Evolutionary conservation across 2,888 invertebrate species (phyloP).

Genomic region (Troides aeacus): DNA sequence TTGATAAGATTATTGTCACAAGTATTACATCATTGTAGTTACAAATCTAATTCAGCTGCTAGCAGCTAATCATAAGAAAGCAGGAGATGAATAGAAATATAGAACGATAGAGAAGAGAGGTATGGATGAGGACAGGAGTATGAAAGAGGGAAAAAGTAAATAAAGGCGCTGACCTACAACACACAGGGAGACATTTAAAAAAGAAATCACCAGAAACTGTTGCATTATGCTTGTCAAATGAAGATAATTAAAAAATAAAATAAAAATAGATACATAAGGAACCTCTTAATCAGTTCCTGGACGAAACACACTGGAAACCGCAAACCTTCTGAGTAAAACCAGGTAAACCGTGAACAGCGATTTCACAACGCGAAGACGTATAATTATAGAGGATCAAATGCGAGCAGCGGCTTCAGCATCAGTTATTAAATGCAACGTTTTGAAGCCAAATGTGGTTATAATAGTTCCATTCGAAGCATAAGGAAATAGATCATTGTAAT

Average conservation of each 20-base stretch:
- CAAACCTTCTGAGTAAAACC: slow-evolving; percentile 60
- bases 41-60: too few species aligned
- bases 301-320: slow-evolving; percentile 34
- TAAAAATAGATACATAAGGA: background rate
- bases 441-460: slow-evolving; percentile 75
- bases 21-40: too few species aligned
- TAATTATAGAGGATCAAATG: slow-evolving; percentile 76
- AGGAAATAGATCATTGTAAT: slow-evolving; percentile 51
- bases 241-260: background rate
- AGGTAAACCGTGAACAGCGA: slow-evolving; percentile 61
- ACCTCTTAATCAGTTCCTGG: slow-evolving; percentile 50
- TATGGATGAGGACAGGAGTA: too few species aligned
- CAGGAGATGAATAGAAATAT: too few species aligned
- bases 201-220: background rate
- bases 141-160: too few species aligned
- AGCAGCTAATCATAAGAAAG: too few species aligned
- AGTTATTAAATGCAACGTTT: slow-evolving; percentile 69
- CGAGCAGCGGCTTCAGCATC: slow-evolving; percentile 55
- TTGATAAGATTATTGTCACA: too few species aligned
- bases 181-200: too few species aligned
- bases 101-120: too few species aligned
- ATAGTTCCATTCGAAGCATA: slow-evolving; percentile 66
- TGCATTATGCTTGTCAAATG: background rate
- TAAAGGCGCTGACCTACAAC: too few species aligned
- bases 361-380: slow-evolving; percentile 60